A percentile compares a stretch with the other conserved stretches of the same genome.
Evolutionary conservation across 35 echinoderm and acorn worm species (phyloP).

Genomic region (Patiria miniata): DNA sequence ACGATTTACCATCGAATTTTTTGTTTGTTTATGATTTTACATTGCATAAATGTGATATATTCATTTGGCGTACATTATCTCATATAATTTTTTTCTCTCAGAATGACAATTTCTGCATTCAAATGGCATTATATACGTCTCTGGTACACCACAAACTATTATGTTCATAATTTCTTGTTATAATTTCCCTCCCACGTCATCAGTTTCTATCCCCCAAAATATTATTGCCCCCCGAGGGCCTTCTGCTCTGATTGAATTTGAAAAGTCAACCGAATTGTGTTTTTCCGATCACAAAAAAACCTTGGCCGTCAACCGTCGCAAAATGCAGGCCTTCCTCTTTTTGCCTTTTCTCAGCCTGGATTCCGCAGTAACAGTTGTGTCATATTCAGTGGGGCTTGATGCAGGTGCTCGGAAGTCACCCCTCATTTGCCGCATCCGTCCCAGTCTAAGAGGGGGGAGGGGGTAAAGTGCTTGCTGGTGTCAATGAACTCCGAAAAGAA

Average conservation of each 20-base stretch:
- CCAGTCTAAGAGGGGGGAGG: not conserved
- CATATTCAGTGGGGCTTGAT: not conserved
- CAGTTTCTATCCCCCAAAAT: too few species aligned
- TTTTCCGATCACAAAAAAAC: not conserved
- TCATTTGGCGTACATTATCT: too few species aligned
- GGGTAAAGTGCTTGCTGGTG: not conserved
- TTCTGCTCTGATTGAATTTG: slow-evolving; percentile 14
- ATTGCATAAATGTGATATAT: too few species aligned
- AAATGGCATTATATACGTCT: too few species aligned
- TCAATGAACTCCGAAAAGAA: slow-evolving; percentile 15
- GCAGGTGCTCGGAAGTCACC: slow-evolving; percentile 14
- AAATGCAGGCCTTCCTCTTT: not conserved
- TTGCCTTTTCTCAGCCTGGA: slow-evolving; percentile 4
- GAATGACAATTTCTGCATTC: too few species aligned
- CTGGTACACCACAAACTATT: too few species aligned
- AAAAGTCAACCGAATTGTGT: not conserved
- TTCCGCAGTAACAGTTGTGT: slow-evolving; percentile 24
- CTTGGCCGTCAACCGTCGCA: not conserved
- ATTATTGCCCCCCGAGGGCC: not conserved
- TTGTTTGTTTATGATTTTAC: too few species aligned
- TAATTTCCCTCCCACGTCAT: too few species aligned
- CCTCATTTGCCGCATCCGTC: slow-evolving; percentile 20
- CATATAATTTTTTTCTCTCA: too few species aligned
- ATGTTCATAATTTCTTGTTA: too few species aligned
- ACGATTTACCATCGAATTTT: too few species aligned